Evolutionary conservation across 2,888 invertebrate species (phyloP), one percentile per base, ranked within the genome.

Genomic region (Hydroisotoma schaefferi): DNA sequence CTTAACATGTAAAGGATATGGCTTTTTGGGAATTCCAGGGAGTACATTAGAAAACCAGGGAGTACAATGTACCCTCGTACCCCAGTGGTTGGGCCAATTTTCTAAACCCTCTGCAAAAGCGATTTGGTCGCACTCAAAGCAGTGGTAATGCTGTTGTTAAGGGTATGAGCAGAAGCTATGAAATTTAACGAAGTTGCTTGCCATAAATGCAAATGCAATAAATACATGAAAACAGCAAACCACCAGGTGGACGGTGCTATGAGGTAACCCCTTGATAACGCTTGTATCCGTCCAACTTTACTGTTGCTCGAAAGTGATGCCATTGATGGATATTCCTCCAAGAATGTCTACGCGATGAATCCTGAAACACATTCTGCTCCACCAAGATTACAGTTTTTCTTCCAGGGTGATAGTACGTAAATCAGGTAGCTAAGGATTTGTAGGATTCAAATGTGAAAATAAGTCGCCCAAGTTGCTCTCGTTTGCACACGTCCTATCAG

Each of bases 331-430:
- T 38, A 49, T n/a, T 8, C 29, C 26, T 26, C 3, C 5, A 33
- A n/a, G 2, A 56, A 25, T 38, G 29, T 46, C 4, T 12, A 25
- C n/a, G 56, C 33, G 6, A 56, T 48, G 26, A 23, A 56, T 23
- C 56, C 56, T 2, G 48, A 22, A 1, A 56, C n/a, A 18, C 22
- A 56, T 26, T 56, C 56, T 22, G 23, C 33, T 2, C 46, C 49
- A 20, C 37, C 52, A 10, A 22, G 8, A 37, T 12, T 20, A 8
- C 27, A n/a, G 15, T 37, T 52, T 37, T 23, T 52, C 49, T 33
- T 33, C 33, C 15, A 10, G 33, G 33, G 33, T 33, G 8, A 33
- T 33, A 8, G 8, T 33, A 15, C 8, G 15, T 10, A 33, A 33
- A 33, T 33, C 33, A 33, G 33, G 33, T 8, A 33, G 8, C 33